Evolutionary conservation across 2,888 invertebrate genomes (phyloP).

Genomic region (Stenotaenia linearis): DNA sequence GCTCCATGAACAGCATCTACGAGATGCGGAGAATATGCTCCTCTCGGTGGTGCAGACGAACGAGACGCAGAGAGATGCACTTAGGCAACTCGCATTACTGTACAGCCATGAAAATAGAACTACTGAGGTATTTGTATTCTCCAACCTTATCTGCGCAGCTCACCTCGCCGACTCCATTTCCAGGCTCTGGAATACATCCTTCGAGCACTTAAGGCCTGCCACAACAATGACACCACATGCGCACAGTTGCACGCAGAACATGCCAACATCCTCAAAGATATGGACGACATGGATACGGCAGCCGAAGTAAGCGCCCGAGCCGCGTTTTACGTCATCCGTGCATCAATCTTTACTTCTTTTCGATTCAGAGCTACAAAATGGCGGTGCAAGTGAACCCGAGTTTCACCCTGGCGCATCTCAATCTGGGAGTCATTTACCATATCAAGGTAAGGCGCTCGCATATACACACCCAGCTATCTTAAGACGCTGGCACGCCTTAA

Average conservation of each 20-base stretch:
- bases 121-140: conserved; percentile 38
- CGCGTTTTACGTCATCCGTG: too few relatives aligned
- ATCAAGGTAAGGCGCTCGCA: conserved; percentile 37
- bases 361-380: conserved; percentile 40
- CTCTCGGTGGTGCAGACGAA: conserved; percentile 35
- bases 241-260: conserved; percentile 40
- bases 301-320: conserved; percentile 39
- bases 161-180: conserved; percentile 26
- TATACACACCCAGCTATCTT: not conserved
- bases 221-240: conserved; percentile 37
- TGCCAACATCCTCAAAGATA: conserved; percentile 40
- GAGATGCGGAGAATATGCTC: conserved; percentile 38
- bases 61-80: conserved; percentile 38
- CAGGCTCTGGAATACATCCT: conserved; percentile 39
- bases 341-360: too few relatives aligned
- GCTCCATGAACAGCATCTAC: conserved; percentile 38
- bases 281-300: conserved; percentile 40
- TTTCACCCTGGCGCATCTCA: conserved; percentile 39
- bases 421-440: conserved; percentile 40
- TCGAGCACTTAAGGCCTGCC: conserved; percentile 38
- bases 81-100: conserved; percentile 39
- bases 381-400: conserved; percentile 39
- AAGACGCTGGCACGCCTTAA: conserved; percentile 8
- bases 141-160: not conserved
- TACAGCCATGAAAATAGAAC: conserved; percentile 40